phyloP scores from a whole-genome alignment of 2,888 invertebrate genomes.

The Apotomis capreana region DNA sequence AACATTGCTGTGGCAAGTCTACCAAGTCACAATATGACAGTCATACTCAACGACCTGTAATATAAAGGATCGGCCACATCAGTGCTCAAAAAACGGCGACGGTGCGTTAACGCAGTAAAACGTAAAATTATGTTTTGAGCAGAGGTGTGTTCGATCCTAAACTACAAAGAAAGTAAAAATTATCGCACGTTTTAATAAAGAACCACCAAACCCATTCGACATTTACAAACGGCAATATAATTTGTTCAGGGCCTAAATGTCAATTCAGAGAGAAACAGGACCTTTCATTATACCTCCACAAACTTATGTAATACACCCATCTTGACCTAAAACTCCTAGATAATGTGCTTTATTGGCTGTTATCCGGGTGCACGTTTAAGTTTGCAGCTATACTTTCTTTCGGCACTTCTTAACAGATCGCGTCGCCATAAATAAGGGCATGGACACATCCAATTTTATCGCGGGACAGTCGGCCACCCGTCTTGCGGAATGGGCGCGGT shows the following conservation, averaged over 20 bases:
- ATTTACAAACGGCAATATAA: constrained; percentile 34
- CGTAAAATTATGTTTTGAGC: too few species aligned
- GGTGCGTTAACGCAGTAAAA: too few species aligned
- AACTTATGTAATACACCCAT: constrained; percentile 21
- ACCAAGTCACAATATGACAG: too few species aligned
- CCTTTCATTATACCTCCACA: constrained; percentile 37
- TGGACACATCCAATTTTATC: constrained; percentile 43
- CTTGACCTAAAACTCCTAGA: constrained; percentile 1
- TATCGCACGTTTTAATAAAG: not conserved
- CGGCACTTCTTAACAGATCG: constrained; percentile 42
- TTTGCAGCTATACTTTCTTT: constrained; percentile 36
- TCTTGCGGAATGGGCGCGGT: constrained; percentile 37
- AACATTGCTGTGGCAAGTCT: too few species aligned
- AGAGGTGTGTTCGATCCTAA: too few species aligned
- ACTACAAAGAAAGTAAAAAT: not conserved
- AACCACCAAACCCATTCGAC: not conserved
- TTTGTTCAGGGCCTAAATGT: constrained; percentile 30
- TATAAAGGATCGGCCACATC: too few species aligned
- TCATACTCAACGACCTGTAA: too few species aligned
- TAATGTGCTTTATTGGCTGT: not conserved
- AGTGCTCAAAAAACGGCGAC: too few species aligned
- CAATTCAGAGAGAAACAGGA: constrained; percentile 37
- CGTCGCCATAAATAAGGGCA: constrained; percentile 38
- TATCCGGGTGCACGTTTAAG: constrained; percentile 9
- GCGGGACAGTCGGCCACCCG: constrained; percentile 40